Evolutionary conservation across 2,113 vertebrate species (phyloP), one percentile per base, ranked within the genome.

Genomic region (Montifringilla adamsi): DNA sequence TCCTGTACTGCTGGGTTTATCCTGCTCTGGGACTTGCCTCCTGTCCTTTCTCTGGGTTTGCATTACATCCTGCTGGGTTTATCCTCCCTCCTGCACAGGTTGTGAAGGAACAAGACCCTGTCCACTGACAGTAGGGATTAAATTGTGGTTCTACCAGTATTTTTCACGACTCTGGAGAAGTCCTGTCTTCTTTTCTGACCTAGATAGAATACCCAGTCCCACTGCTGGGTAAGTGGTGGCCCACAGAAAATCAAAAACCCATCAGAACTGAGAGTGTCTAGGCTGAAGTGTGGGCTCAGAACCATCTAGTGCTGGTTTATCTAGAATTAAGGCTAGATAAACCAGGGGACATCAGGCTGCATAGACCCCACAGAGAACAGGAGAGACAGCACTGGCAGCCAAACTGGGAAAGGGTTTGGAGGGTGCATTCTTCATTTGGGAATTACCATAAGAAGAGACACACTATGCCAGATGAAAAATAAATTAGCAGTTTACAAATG

Each of bases 21-120:
- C 43, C 43, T 44, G 43, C 43, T 44, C 43, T 17, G 15, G 15
- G 23, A 11, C 20, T 60, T 84, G 11, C 14, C 20, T n/a, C 23
- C 33, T 58, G 21, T 15, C 33, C 4, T n/a, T 58, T 58, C 56
- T 58, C 31, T 56, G 55, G 55, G 35, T 17, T 17, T 35, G n/a
- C 31, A 19, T n/a, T 14, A 30, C 0, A 0, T 47, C 14, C 20
- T 70, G 27, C 30, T 58, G 43, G 52, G 31, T 44, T 72, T 62
- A 44, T 26, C 31, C 23, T 53, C n/a, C 35, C 53, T 67, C 47
- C 18, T 30, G 16, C 35, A n/a, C 15, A 31, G 22, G 10, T 37
- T 55, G 16, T n/a, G 41, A 37, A 53, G 33, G 55, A 84, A n/a
- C 14, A 81, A 22, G 12, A 14, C 12, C 53, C 28, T 44, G 27